A percentile compares a stretch with the other conserved stretches of the same genome.
phyloP scores from a whole-genome alignment of 2,888 invertebrate species.

The Mythimna ferrago region DNA sequence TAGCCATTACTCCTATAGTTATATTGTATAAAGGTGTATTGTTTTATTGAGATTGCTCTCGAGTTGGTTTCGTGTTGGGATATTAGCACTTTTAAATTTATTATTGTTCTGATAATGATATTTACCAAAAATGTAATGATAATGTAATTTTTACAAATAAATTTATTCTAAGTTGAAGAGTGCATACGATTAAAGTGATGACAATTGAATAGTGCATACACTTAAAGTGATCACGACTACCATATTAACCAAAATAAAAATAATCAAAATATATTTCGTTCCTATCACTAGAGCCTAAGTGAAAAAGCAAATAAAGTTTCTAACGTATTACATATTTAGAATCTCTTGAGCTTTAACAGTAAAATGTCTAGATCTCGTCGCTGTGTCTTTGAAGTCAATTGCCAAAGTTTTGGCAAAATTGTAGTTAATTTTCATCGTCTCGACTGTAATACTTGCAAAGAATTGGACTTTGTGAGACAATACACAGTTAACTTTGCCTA shows the following conservation, averaged over 20 bases:
- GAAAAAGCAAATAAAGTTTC: slow-evolving; percentile 34
- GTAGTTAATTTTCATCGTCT: slow-evolving; percentile 49
- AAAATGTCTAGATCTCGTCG: slow-evolving; percentile 37
- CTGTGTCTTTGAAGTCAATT: slow-evolving; percentile 47
- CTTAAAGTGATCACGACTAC: not conserved
- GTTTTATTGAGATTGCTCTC: slow-evolving; percentile 30
- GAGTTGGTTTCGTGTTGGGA: not conserved
- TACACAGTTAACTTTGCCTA: slow-evolving; percentile 32
- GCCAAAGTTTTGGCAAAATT: slow-evolving; percentile 41
- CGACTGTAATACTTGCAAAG: slow-evolving; percentile 31
- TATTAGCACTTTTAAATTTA: not conserved
- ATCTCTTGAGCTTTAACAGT: slow-evolving; percentile 34
- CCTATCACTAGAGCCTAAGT: not conserved
- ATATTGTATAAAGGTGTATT: slow-evolving; percentile 19
- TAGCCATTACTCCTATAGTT: slow-evolving; percentile 42
- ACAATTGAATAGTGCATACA: too few relatives aligned
- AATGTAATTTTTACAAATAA: not conserved
- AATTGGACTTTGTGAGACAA: slow-evolving; percentile 30
- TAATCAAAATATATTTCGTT: not conserved
- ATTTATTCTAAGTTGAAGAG: too few relatives aligned
- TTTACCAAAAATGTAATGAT: not conserved
- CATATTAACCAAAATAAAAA: not conserved
- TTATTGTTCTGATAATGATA: not conserved
- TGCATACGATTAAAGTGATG: too few relatives aligned
- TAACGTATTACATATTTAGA: slow-evolving; percentile 31